Percentiles rank a stretch among this genome's conserved stretches.
Evolutionary conservation across 2,113 vertebrate genomes (phyloP).

Genomic region (Pollachius pollachius): DNA sequence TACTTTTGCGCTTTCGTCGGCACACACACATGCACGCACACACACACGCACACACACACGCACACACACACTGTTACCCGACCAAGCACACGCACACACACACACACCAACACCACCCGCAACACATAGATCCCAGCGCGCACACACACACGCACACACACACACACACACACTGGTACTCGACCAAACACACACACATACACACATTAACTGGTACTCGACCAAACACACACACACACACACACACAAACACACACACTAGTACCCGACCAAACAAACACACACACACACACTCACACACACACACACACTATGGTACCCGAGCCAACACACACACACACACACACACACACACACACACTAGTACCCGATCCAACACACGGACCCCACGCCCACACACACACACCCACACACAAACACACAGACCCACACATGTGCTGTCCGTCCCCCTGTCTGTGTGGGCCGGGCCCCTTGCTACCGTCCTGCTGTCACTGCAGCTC

Average conservation of each 20-base stretch:
- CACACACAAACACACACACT: not conserved
- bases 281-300: not conserved
- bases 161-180: not conserved
- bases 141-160: not conserved
- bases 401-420: not conserved
- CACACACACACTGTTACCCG: no score
- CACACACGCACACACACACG: constrained; percentile 16
- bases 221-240: no score
- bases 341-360: constrained; percentile 19
- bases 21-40: not conserved
- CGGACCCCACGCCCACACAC: no score
- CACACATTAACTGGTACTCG: not conserved
- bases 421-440: constrained; percentile 7
- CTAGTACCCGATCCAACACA: no score
- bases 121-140: not conserved
- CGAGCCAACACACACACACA: no score
- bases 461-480: constrained; percentile 59
- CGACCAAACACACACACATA: constrained; percentile 2
- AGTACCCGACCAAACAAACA: constrained; percentile 7
- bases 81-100: no score
- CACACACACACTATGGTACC: constrained; percentile 10
- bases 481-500: constrained; percentile 71
- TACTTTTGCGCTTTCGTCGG: no score
- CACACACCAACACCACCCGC: not conserved
- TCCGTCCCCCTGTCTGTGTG: constrained; percentile 33